A percentile compares a stretch with the other conserved stretches of the same genome.
Conservation (phyloP, 2,113 vertebrate species). For the Brachypteracias leptosomus region DNA sequence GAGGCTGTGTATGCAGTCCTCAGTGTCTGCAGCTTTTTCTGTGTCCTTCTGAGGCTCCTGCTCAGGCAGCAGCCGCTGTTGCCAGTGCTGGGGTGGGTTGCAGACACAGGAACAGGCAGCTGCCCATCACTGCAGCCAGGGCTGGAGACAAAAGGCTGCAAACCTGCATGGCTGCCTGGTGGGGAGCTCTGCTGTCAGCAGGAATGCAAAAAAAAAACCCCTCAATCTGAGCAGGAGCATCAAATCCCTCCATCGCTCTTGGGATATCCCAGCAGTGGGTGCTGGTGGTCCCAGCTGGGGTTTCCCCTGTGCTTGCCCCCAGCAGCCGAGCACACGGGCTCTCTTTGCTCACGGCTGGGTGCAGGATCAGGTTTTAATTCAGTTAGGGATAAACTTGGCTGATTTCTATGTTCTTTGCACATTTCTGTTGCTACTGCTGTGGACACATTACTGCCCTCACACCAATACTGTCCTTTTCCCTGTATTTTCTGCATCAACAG, state of each 20-base stretch:
- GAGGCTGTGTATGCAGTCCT: not conserved
- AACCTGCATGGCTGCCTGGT: fast-evolving
- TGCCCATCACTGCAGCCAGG: not conserved
- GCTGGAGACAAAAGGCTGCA: not conserved
- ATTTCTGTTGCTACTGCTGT: not conserved
- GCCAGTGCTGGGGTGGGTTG: fast-evolving
- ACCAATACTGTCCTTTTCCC: fast-evolving
- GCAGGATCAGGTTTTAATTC: not conserved
- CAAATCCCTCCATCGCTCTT: not conserved
- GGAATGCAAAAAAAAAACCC: not conserved
- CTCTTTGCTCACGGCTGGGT: not conserved
- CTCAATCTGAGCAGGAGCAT: not conserved
- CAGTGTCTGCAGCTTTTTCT: not conserved
- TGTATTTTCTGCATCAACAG: not conserved
- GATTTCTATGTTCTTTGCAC: not conserved
- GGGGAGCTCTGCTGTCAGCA: not conserved
- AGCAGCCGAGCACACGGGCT: fast-evolving
- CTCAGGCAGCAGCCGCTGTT: not conserved
- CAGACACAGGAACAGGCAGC: not conserved
- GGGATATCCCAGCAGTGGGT: fast-evolving
- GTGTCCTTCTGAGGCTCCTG: not conserved
- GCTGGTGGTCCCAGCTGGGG: not conserved
- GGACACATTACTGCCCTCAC: fast-evolving
- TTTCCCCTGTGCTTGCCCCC: not conserved
- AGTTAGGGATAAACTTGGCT: not conserved